These are phyloP conservation scores for Rissa tridactyla DNA, from an alignment of 2,113 vertebrate genomes.

Conservation along the genomic window DNA sequence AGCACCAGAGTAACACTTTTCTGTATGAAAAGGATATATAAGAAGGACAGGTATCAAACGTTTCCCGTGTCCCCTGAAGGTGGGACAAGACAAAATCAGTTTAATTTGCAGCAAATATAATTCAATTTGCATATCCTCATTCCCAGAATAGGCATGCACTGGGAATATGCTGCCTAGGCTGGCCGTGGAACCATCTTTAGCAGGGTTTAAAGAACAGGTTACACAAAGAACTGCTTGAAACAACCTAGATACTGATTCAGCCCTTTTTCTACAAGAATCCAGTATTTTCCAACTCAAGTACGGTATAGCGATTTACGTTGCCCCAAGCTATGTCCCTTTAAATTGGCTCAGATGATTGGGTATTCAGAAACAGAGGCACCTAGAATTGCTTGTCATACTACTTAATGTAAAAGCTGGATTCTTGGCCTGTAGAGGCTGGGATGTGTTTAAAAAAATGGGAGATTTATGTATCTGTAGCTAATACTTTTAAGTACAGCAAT, in stretches of 20 bases:
- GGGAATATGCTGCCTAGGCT: neutral
- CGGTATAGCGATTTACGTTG: neutral
- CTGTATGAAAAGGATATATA: neutral
- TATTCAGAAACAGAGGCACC: conserved; percentile 8
- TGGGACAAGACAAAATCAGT: conserved; percentile 10
- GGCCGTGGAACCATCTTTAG: neutral
- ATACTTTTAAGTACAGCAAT: conserved; percentile 52
- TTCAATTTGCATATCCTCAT: conserved; percentile 37
- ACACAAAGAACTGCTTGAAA: neutral
- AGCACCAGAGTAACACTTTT: neutral
- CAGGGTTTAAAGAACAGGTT: neutral
- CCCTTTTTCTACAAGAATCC: neutral
- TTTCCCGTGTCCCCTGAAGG: neutral
- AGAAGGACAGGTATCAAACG: neutral
- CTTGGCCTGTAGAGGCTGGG: neutral
- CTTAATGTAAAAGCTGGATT: conserved; percentile 9
- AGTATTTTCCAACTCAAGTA: neutral
- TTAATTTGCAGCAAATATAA: conserved; percentile 37
- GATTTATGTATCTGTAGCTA: conserved; percentile 52
- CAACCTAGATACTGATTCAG: neutral
- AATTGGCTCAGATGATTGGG: neutral
- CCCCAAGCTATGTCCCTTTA: neutral
- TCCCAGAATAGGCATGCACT: conserved; percentile 34
- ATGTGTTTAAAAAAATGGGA: neutral
- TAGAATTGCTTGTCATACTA: neutral